These are phyloP conservation scores for Acheta domesticus DNA, from an alignment of 2,888 invertebrate species.

Conservation along the genomic window DNA sequence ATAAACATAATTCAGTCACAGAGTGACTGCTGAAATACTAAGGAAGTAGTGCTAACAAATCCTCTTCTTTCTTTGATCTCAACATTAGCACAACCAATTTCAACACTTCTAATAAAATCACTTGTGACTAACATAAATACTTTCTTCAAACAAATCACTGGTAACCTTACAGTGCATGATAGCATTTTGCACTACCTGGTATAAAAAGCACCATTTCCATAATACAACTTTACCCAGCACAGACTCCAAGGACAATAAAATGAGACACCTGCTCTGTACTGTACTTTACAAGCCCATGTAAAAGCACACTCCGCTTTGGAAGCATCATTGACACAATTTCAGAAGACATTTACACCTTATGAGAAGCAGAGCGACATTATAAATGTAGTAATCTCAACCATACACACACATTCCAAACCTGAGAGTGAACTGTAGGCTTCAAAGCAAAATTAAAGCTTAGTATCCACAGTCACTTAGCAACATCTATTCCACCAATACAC, in stretches of 20 bases:
- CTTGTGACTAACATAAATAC: not conserved
- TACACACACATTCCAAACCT: not conserved
- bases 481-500: no score
- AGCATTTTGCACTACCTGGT: not conserved
- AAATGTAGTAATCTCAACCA: not conserved
- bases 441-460: no score
- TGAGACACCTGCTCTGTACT: no score
- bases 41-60: not conserved
- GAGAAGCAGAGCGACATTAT: not conserved
- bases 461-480: no score
- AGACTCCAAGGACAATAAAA: not conserved
- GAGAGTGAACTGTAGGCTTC: no score
- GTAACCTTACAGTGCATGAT: not conserved
- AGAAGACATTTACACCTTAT: not conserved
- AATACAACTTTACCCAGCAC: not conserved
- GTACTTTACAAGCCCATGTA: no score
- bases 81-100: not conserved
- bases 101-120: no score
- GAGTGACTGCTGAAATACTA: not conserved
- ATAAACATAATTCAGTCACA: not conserved
- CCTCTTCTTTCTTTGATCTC: not conserved
- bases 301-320: not conserved
- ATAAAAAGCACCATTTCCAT: slow-evolving; percentile 3
- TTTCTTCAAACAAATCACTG: not conserved
- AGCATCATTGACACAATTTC: not conserved